Evolutionary conservation across 2,797 vertebrate genomes (phyloP), one percentile per base, ranked within the genome.

Genomic region (Bradypodion pumilum): DNA sequence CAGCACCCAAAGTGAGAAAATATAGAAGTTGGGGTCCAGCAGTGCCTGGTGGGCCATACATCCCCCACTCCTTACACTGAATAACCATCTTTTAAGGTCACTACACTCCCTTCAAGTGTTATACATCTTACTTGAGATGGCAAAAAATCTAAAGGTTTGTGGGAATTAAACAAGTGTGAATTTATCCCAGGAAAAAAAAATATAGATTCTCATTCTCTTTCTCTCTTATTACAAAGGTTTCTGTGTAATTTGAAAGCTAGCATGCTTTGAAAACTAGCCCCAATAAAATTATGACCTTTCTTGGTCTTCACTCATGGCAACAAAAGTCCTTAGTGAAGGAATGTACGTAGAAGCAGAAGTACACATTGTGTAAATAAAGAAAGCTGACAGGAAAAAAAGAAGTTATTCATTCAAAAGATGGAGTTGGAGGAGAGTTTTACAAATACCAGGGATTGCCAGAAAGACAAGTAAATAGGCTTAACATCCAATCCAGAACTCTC

Each of bases 241-340:
- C 32, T 52, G 25, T 73, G 32, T 84, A n/a, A 75, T 81, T 69
- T 81, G n/a, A 76, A 69, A 85, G 19, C 21, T 75, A 66, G 29
- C 40, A 27, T 10, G 2, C 2, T 77, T 21, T 85, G n/a, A n/a
- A n/a, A 40, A 40, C 29, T 63, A 63, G 65, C 44, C 29, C 44
- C 5, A 40, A 52, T 72, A 62, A 46, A 78, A n/a, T 40, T 69
- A 76, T 72, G 25, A 49, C 60, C 56, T 35, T 13, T 52, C 27
- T 59, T 59, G 25, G 9, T 70, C 63, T 35, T 10, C 37, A 40
- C 69, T 13, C 60, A 15, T 81, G 62, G 69, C 29, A 84, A 25
- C 69, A 74, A 73, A 79, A 79, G 37, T 27, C 29, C 59, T 32
- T 73, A 29, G 70, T 66, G 70, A 56, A 40, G 74, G 40, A 80